Percentiles rank a stretch among this genome's conserved stretches.
These are phyloP conservation scores for Willowsia nigromaculata DNA, from an alignment of 2,888 invertebrate genomes.

Conservation along the genomic window DNA sequence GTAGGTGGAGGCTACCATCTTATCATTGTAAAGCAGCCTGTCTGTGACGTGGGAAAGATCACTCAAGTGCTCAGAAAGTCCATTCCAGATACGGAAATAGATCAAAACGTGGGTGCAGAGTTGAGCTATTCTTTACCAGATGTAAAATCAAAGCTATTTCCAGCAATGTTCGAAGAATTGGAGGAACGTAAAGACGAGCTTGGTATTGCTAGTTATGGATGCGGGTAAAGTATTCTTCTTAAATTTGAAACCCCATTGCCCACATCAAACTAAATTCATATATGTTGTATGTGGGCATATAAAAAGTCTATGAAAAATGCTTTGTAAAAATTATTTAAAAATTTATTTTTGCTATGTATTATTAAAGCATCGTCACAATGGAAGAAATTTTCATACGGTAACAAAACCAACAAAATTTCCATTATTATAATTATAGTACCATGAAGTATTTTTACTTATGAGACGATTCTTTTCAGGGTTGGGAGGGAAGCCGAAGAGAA, in stretches of 20 bases:
- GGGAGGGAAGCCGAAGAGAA: conserved; percentile 71
- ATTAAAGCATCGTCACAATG: conserved; percentile 80
- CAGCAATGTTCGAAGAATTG: conserved; percentile 85
- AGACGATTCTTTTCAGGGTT: conserved; percentile 21
- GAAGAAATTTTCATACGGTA: conserved; percentile 94
- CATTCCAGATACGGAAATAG: conserved; percentile 85
- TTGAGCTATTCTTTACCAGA: conserved; percentile 86
- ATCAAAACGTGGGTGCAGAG: conserved; percentile 89
- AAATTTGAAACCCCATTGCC: background rate
- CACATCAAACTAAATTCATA: background rate
- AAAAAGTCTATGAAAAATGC: too few relatives aligned
- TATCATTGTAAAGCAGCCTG: conserved; percentile 84
- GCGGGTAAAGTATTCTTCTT: conserved; percentile 80
- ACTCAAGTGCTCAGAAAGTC: conserved; percentile 84
- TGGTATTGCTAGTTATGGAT: conserved; percentile 89
- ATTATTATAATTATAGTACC: background rate
- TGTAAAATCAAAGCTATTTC: conserved; percentile 84
- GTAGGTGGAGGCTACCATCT: conserved; percentile 89
- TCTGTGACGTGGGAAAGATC: conserved; percentile 81
- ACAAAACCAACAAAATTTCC: conserved; percentile 71
- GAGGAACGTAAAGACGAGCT: conserved; percentile 84
- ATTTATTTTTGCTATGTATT: background rate
- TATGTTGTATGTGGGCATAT: too few relatives aligned
- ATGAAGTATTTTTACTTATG: conserved; percentile 5
- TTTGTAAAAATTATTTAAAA: too few relatives aligned